Evolutionary conservation across 64 coral and sea anemone species (phyloP).

Genomic region (Pocillopora damicornis): DNA sequence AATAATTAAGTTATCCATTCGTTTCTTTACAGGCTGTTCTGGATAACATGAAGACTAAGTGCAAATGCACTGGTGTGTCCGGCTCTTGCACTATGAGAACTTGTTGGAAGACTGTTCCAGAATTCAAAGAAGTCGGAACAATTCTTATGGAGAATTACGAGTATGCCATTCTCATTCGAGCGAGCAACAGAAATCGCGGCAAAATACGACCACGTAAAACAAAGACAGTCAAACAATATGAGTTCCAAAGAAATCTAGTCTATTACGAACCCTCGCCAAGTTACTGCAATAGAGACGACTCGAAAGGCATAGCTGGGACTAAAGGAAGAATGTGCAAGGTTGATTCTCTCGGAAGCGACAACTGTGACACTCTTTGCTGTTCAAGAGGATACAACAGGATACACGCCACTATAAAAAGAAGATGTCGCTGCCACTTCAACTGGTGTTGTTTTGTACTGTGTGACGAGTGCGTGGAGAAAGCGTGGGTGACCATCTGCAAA

Average conservation of each 20-base stretch:
- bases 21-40: slow-evolving; percentile 53
- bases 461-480: slow-evolving; percentile 51
- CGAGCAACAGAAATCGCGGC: slow-evolving; percentile 63
- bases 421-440: slow-evolving; percentile 82
- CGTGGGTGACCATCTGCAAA: slow-evolving; percentile 41
- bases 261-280: slow-evolving; percentile 80
- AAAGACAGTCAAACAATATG: slow-evolving; percentile 19
- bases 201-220: slow-evolving; percentile 54
- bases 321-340: slow-evolving; percentile 49
- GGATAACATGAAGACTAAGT: slow-evolving; percentile 77
- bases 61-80: slow-evolving; percentile 82
- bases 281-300: slow-evolving; percentile 52
- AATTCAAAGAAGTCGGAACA: slow-evolving; percentile 65
- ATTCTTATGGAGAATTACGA: slow-evolving; percentile 75
- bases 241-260: slow-evolving; percentile 65
- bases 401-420: slow-evolving; percentile 25
- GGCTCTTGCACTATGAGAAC: slow-evolving; percentile 87
- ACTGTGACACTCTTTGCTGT: slow-evolving; percentile 69
- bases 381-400: slow-evolving; percentile 39
- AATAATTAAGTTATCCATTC: neutral
- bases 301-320: slow-evolving; percentile 54
- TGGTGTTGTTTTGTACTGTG: slow-evolving; percentile 96
- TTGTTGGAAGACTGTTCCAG: slow-evolving; percentile 86
- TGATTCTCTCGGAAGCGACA: slow-evolving; percentile 71
- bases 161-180: slow-evolving; percentile 60